Evolutionary conservation across 53 echinoderm and acorn worm species (phyloP), one percentile per base, ranked within the genome.

Genomic region (Antedon mediterranea): DNA sequence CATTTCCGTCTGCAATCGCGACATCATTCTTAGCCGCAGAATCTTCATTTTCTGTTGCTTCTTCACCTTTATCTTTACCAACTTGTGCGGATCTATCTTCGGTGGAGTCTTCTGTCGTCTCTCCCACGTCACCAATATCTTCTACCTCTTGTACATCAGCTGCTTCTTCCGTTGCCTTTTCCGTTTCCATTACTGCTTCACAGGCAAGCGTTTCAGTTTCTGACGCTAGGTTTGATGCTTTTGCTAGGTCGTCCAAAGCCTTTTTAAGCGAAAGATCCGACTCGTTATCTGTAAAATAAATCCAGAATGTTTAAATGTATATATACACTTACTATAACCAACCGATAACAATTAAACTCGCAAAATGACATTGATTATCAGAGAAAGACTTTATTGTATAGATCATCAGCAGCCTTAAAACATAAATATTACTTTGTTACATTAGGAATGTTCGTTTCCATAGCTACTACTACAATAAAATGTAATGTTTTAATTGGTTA

Each of bases 151-250:
- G 77, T 43, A 86, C 78, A 33, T 93, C 84, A 28, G 83, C 83
- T 13, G 81, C 74, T 14, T 71, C 88, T 28, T 81, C 78, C 29
- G 83, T 18, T 15, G 32, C 83, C 1, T 71, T 78, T 31, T 82
- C 88, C 0, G 93, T 88, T 29, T 81, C 84, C 30, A 85, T 90
- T 31, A 88, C 83, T 31, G 93, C 90, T 76, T 93, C 90, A 28
- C 90, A 87, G 18, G 90, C 94, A 6, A 85, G 84, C 30, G 32
- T 71, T 72, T 93, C 89, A 7, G 90, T 89, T 75, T 93, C 88
- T 34, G 90, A 85, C 7, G 94, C 94, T 79, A 88, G 76, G 73
- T 84, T 76, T 31, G 82, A 83, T 0, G 94, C 88, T 43, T 80
- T 82, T 71, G 89, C 79, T 7, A 93, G 90, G 72, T 93, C 94